Evolutionary conservation across 2,888 invertebrate genomes (phyloP).

Genomic region (Calameuta pallipes): DNA sequence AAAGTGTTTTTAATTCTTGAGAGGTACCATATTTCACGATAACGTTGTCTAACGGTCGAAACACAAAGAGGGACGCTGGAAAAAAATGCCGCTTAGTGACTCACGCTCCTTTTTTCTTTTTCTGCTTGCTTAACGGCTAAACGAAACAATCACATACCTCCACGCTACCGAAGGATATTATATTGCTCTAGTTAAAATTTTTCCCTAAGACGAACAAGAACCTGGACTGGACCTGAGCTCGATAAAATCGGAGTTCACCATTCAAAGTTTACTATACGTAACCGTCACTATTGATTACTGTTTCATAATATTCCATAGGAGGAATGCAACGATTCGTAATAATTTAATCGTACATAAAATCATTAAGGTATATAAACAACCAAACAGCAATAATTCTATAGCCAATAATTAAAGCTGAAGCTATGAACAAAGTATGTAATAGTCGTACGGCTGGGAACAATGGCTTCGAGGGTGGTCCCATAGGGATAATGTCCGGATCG

Average conservation of each 20-base stretch:
- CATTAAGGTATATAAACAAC: background rate
- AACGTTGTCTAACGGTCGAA: slow-evolving; percentile 12
- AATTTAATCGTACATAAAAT: background rate
- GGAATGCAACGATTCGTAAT: background rate
- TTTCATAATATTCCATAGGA: background rate
- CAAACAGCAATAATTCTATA: background rate
- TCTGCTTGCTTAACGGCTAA: background rate
- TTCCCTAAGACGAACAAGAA: background rate
- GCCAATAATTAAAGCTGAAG: background rate
- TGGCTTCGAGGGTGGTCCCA: slow-evolving; percentile 33
- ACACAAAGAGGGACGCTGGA: slow-evolving; percentile 1
- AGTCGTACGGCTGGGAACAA: slow-evolving; percentile 29
- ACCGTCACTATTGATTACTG: background rate
- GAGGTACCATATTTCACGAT: slow-evolving; percentile 14
- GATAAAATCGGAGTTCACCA: background rate
- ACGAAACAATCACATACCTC: background rate
- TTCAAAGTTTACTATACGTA: background rate
- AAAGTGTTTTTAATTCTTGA: slow-evolving; percentile 8
- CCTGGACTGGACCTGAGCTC: too few relatives aligned
- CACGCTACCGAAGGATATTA: background rate
- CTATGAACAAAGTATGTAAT: slow-evolving; percentile 27
- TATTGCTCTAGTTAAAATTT: background rate
- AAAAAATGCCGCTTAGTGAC: slow-evolving; percentile 4
- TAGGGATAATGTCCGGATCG: slow-evolving; percentile 25
- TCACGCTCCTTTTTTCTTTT: background rate